Evolutionary conservation across 35 echinoderm and acorn worm species (phyloP), one percentile per base, ranked within the genome.

Genomic region (Holothuria glaberrima): DNA sequence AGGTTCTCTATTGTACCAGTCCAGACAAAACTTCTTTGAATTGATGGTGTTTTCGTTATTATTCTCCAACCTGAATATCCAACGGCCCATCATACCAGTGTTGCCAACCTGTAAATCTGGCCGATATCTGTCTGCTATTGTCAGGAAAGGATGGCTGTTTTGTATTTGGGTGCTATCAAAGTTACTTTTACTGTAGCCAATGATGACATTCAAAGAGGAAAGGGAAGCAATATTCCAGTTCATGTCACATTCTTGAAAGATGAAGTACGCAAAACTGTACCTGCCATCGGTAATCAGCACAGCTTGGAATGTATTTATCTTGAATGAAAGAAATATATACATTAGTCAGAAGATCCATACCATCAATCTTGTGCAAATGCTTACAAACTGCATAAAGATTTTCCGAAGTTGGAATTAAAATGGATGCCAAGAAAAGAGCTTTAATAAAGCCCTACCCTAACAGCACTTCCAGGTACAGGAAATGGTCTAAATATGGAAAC

Each of bases 281-380:
- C 25, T 73, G 24, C 90, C 89, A 41, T 95, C 94, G 0, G 94
- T 95, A 36, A 62, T 36, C 22, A 95, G 52, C 4, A 77, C 86
- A 46, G 86, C 89, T 71, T 95, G 94, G 68, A 91, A 95, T 0
- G 94, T 91, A 56, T 91, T 91, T 19, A 72, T 86, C 93, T 98
- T 62, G 12, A 84, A 31, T 48, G 9, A 74, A 33, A 54, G 12
- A 54, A 54, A 54, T 41, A 41, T 2, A 7, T 41, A 41, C 2
- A 7, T 41, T 7, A 41, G 7, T 7, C 36, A 7, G 36, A 41
- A 41, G n/a, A n/a, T n/a, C n/a, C n/a, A n/a, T n/a, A n/a, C n/a
- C n/a, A n/a, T n/a, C n/a, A n/a, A n/a, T n/a, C n/a, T n/a, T n/a
- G n/a, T n/a, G n/a, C n/a, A n/a, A n/a, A n/a, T n/a, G n/a, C n/a